These are phyloP conservation scores for Harpagus bidentatus DNA, from an alignment of 2,113 vertebrate species.

Conservation along the genomic window DNA sequence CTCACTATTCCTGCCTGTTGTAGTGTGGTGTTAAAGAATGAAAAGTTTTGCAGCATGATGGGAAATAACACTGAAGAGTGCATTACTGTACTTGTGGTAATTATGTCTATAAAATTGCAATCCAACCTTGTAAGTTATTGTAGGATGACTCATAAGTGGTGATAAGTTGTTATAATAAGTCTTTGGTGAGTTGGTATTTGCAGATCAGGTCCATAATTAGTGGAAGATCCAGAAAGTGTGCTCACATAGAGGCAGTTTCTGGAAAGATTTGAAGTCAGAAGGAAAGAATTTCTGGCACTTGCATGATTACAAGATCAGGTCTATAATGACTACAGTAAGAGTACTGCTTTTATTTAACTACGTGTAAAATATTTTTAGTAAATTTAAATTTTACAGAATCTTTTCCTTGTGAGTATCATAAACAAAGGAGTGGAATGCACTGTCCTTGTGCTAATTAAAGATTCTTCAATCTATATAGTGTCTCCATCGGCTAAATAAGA, in stretches of 20 bases:
- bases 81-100: background rate
- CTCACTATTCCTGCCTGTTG: background rate
- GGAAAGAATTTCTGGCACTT: slow-evolving; percentile 28
- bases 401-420: background rate
- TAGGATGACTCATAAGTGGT: background rate
- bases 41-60: background rate
- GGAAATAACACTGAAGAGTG: background rate
- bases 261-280: background rate
- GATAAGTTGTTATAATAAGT: background rate
- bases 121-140: background rate
- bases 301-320: background rate
- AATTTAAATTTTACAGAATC: background rate
- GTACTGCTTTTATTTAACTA: background rate
- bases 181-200: background rate
- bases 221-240: background rate
- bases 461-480: background rate
- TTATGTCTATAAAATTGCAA: background rate
- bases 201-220: background rate
- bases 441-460: background rate
- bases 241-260: background rate
- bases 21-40: background rate
- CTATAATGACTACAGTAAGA: background rate
- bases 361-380: background rate
- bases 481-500: background rate
- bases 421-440: background rate